Evolutionary conservation across 2,797 vertebrate genomes (phyloP), one percentile per base, ranked within the genome.

Genomic region (Channallabes apus): DNA sequence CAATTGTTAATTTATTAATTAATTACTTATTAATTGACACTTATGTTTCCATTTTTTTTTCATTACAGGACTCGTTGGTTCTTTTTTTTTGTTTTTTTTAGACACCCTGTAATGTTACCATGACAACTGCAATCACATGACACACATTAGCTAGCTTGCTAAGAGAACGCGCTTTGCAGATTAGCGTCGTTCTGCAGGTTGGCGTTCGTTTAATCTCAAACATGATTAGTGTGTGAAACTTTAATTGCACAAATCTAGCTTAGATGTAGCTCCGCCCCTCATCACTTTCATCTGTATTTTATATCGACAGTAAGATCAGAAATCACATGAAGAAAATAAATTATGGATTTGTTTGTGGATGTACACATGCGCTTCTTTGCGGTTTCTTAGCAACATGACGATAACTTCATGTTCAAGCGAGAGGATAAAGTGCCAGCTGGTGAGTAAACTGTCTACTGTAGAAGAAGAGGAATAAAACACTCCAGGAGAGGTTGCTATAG

Each of bases 381-480:
- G 1, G 58, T 59, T 59, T 22, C 58, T 59, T 18, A 20, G 18
- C 22, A 59, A 7, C 58, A 59, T 22, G 58, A n/a, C 24, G 9
- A 15, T 67, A 29, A 1, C 4, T n/a, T n/a, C n/a, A n/a, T n/a
- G n/a, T 18, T 68, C 2, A 35, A 32, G 29, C 18, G 29, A 68
- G 65, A 35, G 18, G 35, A 64, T 46, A 15, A 27, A 64, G 4
- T 27, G 5, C 14, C 6, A 12, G 8, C 12, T 4, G 11, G n/a
- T 27, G 9, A 27, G 24, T 11, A n/a, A 27, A 27, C 12, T 38
- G 9, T 3, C 5, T 20, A 17, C 6, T 56, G 27, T 56, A 4
- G 73, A 20, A 32, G 5, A 58, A 76, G 51, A 58, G 51, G 11
- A 58, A 76, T 76, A 76, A 58, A 76, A 73, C 24, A 73, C n/a